Base-by-base conservation (phyloP, 2,797 vertebrate species). In the Neostethus bicornis region DNA sequence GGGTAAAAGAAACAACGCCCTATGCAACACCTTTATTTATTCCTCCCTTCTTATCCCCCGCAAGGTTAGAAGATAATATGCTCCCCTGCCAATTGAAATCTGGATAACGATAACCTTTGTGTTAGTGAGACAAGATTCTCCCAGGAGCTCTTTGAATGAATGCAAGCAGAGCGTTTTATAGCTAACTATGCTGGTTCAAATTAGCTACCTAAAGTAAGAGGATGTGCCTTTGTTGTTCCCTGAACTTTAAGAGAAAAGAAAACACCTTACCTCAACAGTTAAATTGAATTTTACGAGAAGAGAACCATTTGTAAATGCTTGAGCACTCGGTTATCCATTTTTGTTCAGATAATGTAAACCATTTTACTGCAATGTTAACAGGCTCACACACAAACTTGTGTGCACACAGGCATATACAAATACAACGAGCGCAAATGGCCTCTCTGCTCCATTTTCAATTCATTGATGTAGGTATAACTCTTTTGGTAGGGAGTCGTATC, bases 31-130 rank as follows among this genome's bases (percentile, higher is more conserved):
- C 19, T 64, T 51, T 61, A 56, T 31, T 12, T 55, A 39, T 48
- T 12, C 37, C 37, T 55, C 31, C 32, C 19, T 32, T 48, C 29
- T 52, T 43, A 32, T 70, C 50, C 25, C 45, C 47, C 58, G 25
- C 49, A 56, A 61, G 47, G 51, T 77, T 65, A 62, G 51, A 87
- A 70, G 75, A 81, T 83, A 60, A 81, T 60, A 56, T 38, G 41
- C 66, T 20, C 66, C 53, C 60, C 11, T 25, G 23, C 61, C 70
- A 60, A 80, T 9, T 51, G 25, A 35, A 73, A 59, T 51, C 55
- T 59, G 49, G 54, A 39, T 54, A 44, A 66, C 0, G 58, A 79
- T 87, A 89, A 88, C 82, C 66, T 87, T 77, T 73, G 81, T 61
- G 13, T 83, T 66, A 73, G 73, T 81, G 69, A 87, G 66, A 79